phyloP scores from a whole-genome alignment of 2,797 vertebrate species.

The Alectoris magna region DNA sequence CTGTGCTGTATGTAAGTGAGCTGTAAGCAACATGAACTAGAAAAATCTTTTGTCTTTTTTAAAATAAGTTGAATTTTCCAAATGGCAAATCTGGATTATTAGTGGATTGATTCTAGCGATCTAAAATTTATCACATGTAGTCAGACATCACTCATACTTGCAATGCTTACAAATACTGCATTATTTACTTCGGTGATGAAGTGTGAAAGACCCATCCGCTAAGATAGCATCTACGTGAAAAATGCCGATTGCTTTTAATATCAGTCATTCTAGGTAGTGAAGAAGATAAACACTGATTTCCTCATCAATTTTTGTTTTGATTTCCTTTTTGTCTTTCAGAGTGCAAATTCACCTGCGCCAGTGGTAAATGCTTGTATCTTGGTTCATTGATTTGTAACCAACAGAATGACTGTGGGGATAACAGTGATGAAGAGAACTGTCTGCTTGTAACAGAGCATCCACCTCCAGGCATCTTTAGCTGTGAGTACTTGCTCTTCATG shows the following conservation, averaged over 20 bases:
- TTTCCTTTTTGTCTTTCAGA: slow-evolving; percentile 80
- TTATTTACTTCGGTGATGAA: neutral
- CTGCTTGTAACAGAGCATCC: slow-evolving; percentile 95
- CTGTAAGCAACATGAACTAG: neutral
- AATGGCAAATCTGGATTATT: neutral
- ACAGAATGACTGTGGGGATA: slow-evolving; percentile 97
- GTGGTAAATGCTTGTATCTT: slow-evolving; percentile 95
- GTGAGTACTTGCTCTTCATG: slow-evolving; percentile 83
- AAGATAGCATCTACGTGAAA: neutral
- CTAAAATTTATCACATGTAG: fast-evolving
- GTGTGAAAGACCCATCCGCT: neutral
- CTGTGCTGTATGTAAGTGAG: neutral
- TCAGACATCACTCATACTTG: neutral
- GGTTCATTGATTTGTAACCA: slow-evolving; percentile 97
- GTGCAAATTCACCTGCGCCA: slow-evolving; percentile 98
- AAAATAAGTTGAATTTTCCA: neutral
- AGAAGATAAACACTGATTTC: neutral
- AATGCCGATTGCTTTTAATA: neutral
- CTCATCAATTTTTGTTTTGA: slow-evolving; percentile 38
- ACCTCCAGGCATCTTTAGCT: slow-evolving; percentile 93
- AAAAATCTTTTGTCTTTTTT: neutral
- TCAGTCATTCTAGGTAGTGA: neutral
- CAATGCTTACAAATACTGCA: neutral
- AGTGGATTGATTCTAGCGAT: neutral
- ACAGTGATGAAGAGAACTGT: slow-evolving; percentile 97